phyloP scores from a whole-genome alignment of 2,113 vertebrate genomes.

The Procavia capensis region DNA sequence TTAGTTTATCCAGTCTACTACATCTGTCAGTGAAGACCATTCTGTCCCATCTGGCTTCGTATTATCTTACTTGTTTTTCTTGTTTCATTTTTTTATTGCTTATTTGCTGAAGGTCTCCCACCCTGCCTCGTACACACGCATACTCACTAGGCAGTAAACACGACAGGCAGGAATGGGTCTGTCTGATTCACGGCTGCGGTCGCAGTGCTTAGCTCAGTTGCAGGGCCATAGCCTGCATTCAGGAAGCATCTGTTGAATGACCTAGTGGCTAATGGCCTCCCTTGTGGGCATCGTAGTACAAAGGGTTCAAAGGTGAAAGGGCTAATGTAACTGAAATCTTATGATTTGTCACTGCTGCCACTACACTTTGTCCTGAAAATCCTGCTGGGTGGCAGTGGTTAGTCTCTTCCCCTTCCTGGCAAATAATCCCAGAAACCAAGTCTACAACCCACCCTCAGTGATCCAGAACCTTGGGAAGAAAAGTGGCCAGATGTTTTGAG shows the following conservation, averaged over 20 bases:
- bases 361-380: neutral
- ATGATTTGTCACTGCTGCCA: neutral
- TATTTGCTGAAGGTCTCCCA: neutral
- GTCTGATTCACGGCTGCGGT: neutral
- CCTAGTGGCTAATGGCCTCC: neutral
- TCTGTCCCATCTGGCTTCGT: neutral
- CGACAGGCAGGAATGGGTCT: neutral
- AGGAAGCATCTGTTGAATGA: neutral
- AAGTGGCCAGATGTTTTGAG: constrained; percentile 57
- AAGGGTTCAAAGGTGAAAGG: neutral
- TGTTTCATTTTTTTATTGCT: neutral
- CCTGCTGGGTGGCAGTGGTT: neutral
- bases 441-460: neutral
- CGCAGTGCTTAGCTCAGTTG: neutral
- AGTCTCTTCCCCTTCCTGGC: neutral
- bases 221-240: neutral
- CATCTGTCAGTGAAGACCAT: neutral
- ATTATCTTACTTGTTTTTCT: neutral
- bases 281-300: neutral
- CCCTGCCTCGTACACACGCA: neutral
- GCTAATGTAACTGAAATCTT: neutral
- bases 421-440: constrained; percentile 47
- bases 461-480: constrained; percentile 36
- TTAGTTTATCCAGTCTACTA: neutral
- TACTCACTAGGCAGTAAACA: neutral